phyloP scores from a whole-genome alignment of 2,888 invertebrate species.

The Bellardia pandia region DNA sequence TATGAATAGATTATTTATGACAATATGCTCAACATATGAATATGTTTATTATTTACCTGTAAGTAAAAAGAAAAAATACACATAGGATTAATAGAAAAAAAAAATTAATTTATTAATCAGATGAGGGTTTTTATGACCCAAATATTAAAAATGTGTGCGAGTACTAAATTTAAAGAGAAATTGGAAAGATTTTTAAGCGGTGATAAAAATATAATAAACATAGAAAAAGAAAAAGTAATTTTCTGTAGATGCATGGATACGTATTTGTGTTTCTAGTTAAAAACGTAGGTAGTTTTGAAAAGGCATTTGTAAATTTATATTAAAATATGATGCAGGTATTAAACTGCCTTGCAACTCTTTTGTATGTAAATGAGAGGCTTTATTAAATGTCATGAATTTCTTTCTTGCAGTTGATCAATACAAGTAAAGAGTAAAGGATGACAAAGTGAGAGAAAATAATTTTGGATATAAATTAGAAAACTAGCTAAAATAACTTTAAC shows the following conservation, averaged over 20 bases:
- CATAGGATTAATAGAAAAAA: slow-evolving; percentile 32
- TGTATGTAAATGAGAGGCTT: neutral
- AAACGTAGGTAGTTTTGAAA: slow-evolving; percentile 32
- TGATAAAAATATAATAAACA: slow-evolving; percentile 46
- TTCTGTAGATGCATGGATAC: neutral
- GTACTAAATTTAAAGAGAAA: slow-evolving; percentile 25
- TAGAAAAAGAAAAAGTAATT: neutral
- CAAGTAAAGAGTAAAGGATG: slow-evolving; percentile 37
- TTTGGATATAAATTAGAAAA: neutral
- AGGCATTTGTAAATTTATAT: neutral
- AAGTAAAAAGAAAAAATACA: slow-evolving; percentile 28
- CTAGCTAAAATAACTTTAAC: neutral
- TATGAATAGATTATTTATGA: slow-evolving; percentile 7
- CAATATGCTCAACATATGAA: neutral
- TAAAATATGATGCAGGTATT: slow-evolving; percentile 4
- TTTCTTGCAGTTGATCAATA: slow-evolving; percentile 59
- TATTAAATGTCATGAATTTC: slow-evolving; percentile 7
- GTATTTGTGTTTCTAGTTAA: neutral
- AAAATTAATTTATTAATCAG: slow-evolving; percentile 28
- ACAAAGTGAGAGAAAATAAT: neutral
- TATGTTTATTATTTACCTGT: slow-evolving; percentile 37
- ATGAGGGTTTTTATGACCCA: slow-evolving; percentile 48
- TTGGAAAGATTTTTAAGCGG: slow-evolving; percentile 18
- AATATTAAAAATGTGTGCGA: slow-evolving; percentile 28
- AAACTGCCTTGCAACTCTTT: neutral